Percentiles rank a stretch among this genome's conserved stretches.
Evolutionary conservation across 1,140 invertebrate genomes (phyloP).

Genomic region (Aphelenchoides avenae): DNA sequence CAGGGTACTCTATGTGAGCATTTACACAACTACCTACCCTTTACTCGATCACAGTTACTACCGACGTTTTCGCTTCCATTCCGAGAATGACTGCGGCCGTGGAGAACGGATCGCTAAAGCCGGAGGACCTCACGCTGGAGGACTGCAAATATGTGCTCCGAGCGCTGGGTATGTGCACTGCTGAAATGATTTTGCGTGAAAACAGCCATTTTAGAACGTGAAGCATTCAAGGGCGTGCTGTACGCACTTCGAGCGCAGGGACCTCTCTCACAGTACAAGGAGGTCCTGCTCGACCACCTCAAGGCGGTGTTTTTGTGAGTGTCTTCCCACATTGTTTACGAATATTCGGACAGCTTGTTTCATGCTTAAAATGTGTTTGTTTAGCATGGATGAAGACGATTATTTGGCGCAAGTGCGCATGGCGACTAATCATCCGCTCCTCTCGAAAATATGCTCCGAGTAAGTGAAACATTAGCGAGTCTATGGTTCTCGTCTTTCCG

Average conservation of each 20-base stretch:
- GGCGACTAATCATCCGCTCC: constrained; percentile 33
- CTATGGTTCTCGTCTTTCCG: neutral
- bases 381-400: constrained; percentile 43
- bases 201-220: constrained; percentile 37
- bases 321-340: neutral
- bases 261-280: constrained; percentile 48
- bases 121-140: constrained; percentile 10
- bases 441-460: constrained; percentile 26
- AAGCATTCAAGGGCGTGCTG: constrained; percentile 5
- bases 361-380: constrained; percentile 9
- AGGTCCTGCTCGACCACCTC: constrained; percentile 46
- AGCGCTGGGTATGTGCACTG: constrained; percentile 23
- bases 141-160: constrained; percentile 23
- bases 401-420: constrained; percentile 17
- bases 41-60: no score
- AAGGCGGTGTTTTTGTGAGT: constrained; percentile 42
- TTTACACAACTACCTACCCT: no score
- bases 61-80: no score
- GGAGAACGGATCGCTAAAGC: no score
- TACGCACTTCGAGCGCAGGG: constrained; percentile 49
- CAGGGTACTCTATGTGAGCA: no score
- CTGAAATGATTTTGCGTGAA: constrained; percentile 39
- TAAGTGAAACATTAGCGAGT: no score
- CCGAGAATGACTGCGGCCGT: no score
- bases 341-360: no score